Base-by-base conservation (phyloP, 2,888 invertebrate genomes). In the Tetramorium bicarinatum region DNA sequence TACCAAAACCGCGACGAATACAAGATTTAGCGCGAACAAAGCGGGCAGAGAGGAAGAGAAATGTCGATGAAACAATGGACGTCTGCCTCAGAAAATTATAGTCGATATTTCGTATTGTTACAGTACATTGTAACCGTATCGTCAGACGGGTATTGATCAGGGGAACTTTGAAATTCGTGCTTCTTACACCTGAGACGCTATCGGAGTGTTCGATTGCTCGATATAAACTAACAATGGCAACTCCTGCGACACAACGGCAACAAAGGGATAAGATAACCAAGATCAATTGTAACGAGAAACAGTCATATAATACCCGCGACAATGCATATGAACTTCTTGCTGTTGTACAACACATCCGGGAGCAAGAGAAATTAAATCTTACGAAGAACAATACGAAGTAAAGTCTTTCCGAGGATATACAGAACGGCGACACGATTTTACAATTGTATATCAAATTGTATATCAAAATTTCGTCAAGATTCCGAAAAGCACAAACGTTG, bases 21-120 rank as follows among this genome's bases (percentile, higher is more conserved):
- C 21, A 18, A 52, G 49, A 44, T 44, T 72, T 56, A 72, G 41
- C 4, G 2, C 15, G 54, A 41, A 69, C 34, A 41, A 77, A 77
- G 6, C n/a, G 21, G 3, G 18, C 6, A 34, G 18, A 54, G 52
- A 47, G 47, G n/a, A 25, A 47, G 74, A 59, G 59, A 25, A 59
- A 38, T 25, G 38, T 38, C 34, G 75, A 47, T 6, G 79, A 80
- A 25, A 80, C 79, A 80, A 59, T 80, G 41, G 54, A n/a, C 15
- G 44, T 72, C 47, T 59, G 18, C 15, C 59, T 80, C 79, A 25
- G 44, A 80, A 76, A 74, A 80, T 80, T 72, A 61, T 18, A 80
- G 47, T 79, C 74, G 47, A 74, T 74, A 59, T 47, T 66, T 47
- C 18, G 79, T 47, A 59, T 59, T 72, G 56, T 79, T 71, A 21